A percentile compares a stretch with the other conserved stretches of the same genome.
phyloP scores from a whole-genome alignment of 1,140 invertebrate species.

The Procambarus virginalis region DNA sequence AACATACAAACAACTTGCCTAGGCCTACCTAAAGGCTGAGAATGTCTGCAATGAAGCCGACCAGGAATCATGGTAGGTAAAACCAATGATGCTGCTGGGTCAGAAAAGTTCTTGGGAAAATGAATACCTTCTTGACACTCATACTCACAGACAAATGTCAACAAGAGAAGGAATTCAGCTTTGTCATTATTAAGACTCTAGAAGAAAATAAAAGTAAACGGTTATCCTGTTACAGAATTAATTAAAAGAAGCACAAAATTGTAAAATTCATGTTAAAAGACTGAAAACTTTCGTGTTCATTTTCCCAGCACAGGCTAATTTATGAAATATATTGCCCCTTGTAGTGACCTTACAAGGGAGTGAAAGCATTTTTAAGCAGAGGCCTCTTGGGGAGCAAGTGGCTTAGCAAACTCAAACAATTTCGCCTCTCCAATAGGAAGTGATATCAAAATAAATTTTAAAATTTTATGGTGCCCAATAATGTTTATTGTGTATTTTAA shows the following conservation, averaged over 20 bases:
- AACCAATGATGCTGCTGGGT: slow-evolving; percentile 57
- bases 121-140: slow-evolving; percentile 13
- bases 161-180: slow-evolving; percentile 26
- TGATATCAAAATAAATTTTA: background rate
- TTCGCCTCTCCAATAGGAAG: slow-evolving; percentile 6
- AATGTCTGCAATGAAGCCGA: slow-evolving; percentile 48
- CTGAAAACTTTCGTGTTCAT: slow-evolving; percentile 30
- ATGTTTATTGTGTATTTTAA: background rate
- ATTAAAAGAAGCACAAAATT: slow-evolving; percentile 8
- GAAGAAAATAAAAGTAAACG: slow-evolving; percentile 6
- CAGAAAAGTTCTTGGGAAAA: slow-evolving; percentile 28
- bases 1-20: slow-evolving; percentile 59
- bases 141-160: slow-evolving; percentile 23
- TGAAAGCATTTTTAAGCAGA: slow-evolving; percentile 44
- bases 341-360: slow-evolving; percentile 40
- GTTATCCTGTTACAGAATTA: background rate
- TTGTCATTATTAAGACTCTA: slow-evolving; percentile 3
- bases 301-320: slow-evolving; percentile 39
- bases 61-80: slow-evolving; percentile 35
- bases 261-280: slow-evolving; percentile 3
- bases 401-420: slow-evolving; percentile 31
- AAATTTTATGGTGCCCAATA: slow-evolving; percentile 11
- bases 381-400: slow-evolving; percentile 23
- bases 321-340: slow-evolving; percentile 29
- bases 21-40: slow-evolving; percentile 55